Conservation (phyloP, 2,113 vertebrate species). For the Paralichthys olivaceus region DNA sequence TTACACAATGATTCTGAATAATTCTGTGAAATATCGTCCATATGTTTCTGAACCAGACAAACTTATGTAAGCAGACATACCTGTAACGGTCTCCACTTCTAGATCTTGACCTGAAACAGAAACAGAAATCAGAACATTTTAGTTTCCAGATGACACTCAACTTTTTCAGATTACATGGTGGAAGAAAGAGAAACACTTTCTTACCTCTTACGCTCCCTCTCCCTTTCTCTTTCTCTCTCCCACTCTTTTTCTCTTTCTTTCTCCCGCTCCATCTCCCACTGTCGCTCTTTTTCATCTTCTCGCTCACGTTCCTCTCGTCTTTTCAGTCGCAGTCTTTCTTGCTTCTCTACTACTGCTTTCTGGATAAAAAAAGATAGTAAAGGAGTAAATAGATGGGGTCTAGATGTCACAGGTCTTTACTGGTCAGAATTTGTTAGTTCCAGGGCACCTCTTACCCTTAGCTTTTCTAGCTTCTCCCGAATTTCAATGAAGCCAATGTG, state of each 20-base stretch:
- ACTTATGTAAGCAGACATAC: conserved; percentile 49
- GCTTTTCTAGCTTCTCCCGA: conserved; percentile 96
- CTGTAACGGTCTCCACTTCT: conserved; percentile 83
- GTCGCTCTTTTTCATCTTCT: conserved; percentile 83
- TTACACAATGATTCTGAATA: not conserved
- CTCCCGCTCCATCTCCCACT: conserved; percentile 80
- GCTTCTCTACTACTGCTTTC: conserved; percentile 96
- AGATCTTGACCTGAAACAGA: conserved; percentile 78
- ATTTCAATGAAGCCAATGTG: conserved; percentile 99
- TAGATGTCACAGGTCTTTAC: not conserved
- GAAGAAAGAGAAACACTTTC: not conserved
- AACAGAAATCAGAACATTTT: not conserved
- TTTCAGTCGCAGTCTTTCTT: conserved; percentile 91
- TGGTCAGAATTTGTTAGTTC: not conserved
- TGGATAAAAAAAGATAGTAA: conserved; percentile 50
- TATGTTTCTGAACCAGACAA: not conserved
- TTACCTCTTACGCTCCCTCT: conserved; percentile 80
- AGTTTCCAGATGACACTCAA: not conserved
- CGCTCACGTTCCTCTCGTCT: conserved; percentile 94
- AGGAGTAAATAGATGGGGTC: not conserved
- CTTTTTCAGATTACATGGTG: not conserved
- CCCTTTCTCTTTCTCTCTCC: conserved; percentile 67
- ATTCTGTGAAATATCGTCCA: not conserved
- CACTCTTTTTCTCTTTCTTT: conserved; percentile 53
- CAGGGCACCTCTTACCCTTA: conserved; percentile 85